Base-by-base conservation (phyloP, 1,140 invertebrate genomes). In the Ctenoplectra terminalis region DNA sequence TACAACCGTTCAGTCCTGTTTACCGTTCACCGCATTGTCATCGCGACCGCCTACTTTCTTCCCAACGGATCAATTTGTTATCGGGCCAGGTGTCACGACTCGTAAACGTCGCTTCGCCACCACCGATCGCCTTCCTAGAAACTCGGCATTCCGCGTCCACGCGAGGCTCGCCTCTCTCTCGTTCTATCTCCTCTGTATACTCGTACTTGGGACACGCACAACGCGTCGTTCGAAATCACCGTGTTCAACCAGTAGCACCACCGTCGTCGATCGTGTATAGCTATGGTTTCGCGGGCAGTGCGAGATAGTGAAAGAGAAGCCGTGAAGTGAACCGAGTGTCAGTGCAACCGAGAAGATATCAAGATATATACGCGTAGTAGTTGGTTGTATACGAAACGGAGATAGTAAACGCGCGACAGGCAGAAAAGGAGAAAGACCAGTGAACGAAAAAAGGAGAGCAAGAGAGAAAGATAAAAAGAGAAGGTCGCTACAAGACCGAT, bases 221-320 rank as follows among this genome's bases (percentile, higher is more conserved):
- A n/a, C 3, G 15, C 26, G 26, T 48, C 66, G 64, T 66, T 70
- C 37, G 23, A 20, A 67, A 23, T 40, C 31, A 48, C 20, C 40
- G 66, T 69, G 81, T 81, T 66, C 70, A 72, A 81, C 74, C 69
- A 82, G 71, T 67, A 80, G 82, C 56, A 79, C 79, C 56, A 79
- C 79, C 67, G 67, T 61, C 54, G 85, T 56, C 31, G 52, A 70
- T 52, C 58, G 64, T 73, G 86, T 58, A 61, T 81, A 82, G 74
- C 78, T 78, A 85, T 87, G 86, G 46, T 87, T 83, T 64, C 73
- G 70, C 84, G 84, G 71, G n/a, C 61, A 83, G 85, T 72, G 80
- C 54, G 26, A 54, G 63, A 31, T 66, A 46, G 81, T 72, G 81
- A 78, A n/a, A 64, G 67, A 72, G 79, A 70, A 77, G 78, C 43